These are phyloP conservation scores for Diadema setosum DNA, from an alignment of 35 echinoderm and acorn worm genomes.

Conservation along the genomic window DNA sequence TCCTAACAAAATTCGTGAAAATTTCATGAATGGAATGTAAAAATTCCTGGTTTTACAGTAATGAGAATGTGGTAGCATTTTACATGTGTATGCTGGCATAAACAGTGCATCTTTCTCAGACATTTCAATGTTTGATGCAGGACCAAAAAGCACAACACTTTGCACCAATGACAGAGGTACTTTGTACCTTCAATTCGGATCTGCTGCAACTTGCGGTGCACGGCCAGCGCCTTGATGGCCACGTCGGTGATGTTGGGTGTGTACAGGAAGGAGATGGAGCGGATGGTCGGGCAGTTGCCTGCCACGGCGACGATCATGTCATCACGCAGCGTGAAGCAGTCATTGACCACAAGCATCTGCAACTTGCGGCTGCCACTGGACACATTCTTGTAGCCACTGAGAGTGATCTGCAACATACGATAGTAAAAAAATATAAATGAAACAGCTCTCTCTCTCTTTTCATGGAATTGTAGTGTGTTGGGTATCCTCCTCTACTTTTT, in stretches of 20 bases:
- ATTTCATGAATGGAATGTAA: too few relatives aligned
- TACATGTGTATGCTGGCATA: too few relatives aligned
- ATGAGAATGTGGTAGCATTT: too few relatives aligned
- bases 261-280: constrained; percentile 54
- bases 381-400: constrained; percentile 91
- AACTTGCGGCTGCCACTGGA: constrained; percentile 86
- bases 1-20: too few relatives aligned
- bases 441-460: not conserved
- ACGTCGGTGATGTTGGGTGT: constrained; percentile 86
- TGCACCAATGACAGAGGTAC: too few relatives aligned
- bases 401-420: constrained; percentile 61
- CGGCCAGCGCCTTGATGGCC: constrained; percentile 70
- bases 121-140: too few relatives aligned
- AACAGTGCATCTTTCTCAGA: too few relatives aligned
- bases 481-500: too few relatives aligned
- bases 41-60: too few relatives aligned
- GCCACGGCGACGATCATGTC: constrained; percentile 84
- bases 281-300: constrained; percentile 76
- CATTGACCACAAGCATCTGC: constrained; percentile 72
- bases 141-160: too few relatives aligned
- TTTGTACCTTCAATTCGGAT: constrained; percentile 95
- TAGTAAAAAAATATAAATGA: not conserved
- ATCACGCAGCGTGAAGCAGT: constrained; percentile 76
- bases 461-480: too few relatives aligned
- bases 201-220: constrained; percentile 74